phyloP scores from a whole-genome alignment of 2,888 invertebrate species.

The Ormyrus labotus region DNA sequence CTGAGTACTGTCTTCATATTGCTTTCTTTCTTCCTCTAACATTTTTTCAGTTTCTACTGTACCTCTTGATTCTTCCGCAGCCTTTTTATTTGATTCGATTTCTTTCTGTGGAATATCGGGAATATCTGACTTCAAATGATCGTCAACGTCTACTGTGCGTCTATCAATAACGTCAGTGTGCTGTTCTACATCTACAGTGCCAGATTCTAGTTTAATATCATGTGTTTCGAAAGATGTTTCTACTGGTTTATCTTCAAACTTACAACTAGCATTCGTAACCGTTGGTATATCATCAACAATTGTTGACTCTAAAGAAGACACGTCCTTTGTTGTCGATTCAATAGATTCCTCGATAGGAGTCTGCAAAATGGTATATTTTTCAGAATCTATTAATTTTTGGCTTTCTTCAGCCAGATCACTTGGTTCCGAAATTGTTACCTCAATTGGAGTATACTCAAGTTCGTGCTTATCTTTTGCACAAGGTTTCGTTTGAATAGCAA shows the following conservation, averaged over 20 bases:
- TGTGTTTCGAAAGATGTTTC: conserved; percentile 63
- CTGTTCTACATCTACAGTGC: conserved; percentile 74
- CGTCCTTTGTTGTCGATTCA: conserved; percentile 53
- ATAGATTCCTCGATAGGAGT: conserved; percentile 62
- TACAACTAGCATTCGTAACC: conserved; percentile 68
- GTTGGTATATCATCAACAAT: conserved; percentile 65
- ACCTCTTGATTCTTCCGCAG: conserved; percentile 3
- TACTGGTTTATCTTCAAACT: conserved; percentile 71
- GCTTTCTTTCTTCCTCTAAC: conserved; percentile 26
- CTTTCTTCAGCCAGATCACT: conserved; percentile 34
- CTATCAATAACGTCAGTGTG: conserved; percentile 67
- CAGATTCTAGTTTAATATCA: conserved; percentile 68
- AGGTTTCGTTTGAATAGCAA: conserved; percentile 34
- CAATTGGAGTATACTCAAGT: conserved; percentile 60
- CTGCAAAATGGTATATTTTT: conserved; percentile 67
- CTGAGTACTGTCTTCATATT: background rate
- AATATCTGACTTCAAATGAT: conserved; percentile 58
- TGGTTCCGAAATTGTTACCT: conserved; percentile 64
- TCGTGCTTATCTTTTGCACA: conserved; percentile 51
- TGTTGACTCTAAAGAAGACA: conserved; percentile 60
- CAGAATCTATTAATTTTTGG: conserved; percentile 61
- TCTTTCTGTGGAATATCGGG: conserved; percentile 58
- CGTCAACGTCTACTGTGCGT: conserved; percentile 70
- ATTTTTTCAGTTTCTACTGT: background rate
- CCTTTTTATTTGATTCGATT: conserved; percentile 17